Conservation (phyloP, 2,888 invertebrate genomes). For the Meganola albula region DNA sequence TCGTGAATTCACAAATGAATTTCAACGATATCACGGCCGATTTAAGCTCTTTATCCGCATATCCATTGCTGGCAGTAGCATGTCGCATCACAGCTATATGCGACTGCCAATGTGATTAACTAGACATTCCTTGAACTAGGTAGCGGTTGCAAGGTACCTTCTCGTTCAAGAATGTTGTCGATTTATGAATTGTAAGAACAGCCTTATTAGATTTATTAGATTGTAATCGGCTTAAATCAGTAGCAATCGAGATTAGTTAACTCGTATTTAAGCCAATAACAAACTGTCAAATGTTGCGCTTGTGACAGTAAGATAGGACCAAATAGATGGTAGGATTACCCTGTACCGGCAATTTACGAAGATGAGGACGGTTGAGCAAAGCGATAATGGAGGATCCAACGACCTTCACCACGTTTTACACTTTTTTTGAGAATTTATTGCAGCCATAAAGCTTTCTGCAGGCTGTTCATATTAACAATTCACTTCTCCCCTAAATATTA, state of each 20-base stretch:
- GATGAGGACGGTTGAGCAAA: slow-evolving; percentile 8
- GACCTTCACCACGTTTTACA: no score
- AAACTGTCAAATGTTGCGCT: slow-evolving; percentile 12
- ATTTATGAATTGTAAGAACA: slow-evolving; percentile 14
- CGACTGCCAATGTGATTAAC: slow-evolving; percentile 46
- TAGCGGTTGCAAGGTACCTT: slow-evolving; percentile 25
- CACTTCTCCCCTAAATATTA: no score
- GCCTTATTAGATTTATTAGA: slow-evolving; percentile 15
- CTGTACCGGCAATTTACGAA: slow-evolving; percentile 20
- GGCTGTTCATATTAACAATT: no score
- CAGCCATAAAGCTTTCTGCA: no score
- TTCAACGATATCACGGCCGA: slow-evolving; percentile 35
- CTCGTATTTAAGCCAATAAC: slow-evolving; percentile 8
- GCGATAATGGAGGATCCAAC: no score
- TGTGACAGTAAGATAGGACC: no score
- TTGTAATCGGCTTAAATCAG: no score
- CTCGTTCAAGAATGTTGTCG: no score
- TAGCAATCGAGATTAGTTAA: no score
- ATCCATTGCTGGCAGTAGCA: slow-evolving; percentile 41
- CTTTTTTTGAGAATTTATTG: no score
- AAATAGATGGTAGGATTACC: slow-evolving; percentile 24
- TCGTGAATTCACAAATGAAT: slow-evolving; percentile 35
- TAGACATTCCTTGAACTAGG: slow-evolving; percentile 37
- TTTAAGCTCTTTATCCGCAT: slow-evolving; percentile 37
- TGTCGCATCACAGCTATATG: slow-evolving; percentile 19